Percentiles rank a stretch among this genome's conserved stretches.
Conservation (phyloP, 2,113 vertebrate species). For the Leptobrachium leishanense region DNA sequence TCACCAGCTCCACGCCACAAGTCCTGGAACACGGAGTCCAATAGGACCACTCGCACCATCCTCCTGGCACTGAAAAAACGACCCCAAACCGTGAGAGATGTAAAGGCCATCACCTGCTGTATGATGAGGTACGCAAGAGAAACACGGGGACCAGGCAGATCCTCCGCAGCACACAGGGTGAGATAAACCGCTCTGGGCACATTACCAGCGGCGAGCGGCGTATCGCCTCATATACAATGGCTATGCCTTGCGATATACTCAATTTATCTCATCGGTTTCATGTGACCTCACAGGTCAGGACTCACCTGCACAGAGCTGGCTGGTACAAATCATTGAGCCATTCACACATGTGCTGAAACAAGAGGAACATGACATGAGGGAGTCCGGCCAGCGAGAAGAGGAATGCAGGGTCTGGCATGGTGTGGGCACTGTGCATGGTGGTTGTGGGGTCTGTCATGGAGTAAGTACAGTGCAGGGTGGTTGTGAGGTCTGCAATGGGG, state of each 20-base stretch:
- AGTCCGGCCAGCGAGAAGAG: neutral
- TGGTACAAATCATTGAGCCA: slow-evolving; percentile 73
- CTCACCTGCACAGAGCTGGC: slow-evolving; percentile 72
- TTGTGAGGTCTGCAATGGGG: no score
- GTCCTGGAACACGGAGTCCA: slow-evolving; percentile 82
- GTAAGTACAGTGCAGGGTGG: neutral
- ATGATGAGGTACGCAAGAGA: no score
- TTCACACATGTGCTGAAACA: slow-evolving; percentile 74
- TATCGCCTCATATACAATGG: no score
- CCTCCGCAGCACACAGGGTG: no score
- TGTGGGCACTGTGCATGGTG: neutral
- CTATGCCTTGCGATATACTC: no score
- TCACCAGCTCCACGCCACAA: slow-evolving; percentile 71
- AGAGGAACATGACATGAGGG: neutral
- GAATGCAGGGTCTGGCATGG: neutral
- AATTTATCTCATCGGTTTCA: no score
- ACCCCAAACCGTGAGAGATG: no score
- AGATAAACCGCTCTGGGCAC: no score
- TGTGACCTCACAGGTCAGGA: neutral
- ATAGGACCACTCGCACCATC: slow-evolving; percentile 82
- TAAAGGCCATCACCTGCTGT: no score
- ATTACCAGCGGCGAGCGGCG: no score
- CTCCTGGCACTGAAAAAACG: slow-evolving; percentile 67
- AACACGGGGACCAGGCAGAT: no score
- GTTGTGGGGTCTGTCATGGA: no score